phyloP scores from a whole-genome alignment of 2,888 invertebrate species.

The Meghimatium bilineatum region DNA sequence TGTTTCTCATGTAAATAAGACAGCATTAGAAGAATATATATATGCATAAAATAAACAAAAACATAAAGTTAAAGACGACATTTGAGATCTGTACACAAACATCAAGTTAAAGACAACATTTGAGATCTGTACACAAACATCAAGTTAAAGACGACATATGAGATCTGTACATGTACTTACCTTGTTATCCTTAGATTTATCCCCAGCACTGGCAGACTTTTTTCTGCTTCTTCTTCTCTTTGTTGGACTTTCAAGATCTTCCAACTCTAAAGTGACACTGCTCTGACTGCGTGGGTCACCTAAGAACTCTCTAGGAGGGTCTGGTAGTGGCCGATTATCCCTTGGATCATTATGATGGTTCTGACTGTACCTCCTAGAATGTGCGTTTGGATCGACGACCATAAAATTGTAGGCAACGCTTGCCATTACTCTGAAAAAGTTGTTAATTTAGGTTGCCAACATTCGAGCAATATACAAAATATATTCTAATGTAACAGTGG shows the following conservation, averaged over 20 bases:
- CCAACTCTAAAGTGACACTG: conserved; percentile 49
- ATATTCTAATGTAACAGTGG: neutral
- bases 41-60: no score
- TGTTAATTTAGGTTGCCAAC: neutral
- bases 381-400: conserved; percentile 57
- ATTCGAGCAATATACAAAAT: neutral
- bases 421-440: conserved; percentile 51
- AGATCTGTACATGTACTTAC: conserved; percentile 35
- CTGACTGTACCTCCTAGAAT: conserved; percentile 52
- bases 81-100: no score
- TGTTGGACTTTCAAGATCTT: conserved; percentile 29
- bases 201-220: conserved; percentile 33
- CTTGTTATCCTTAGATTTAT: conserved; percentile 40
- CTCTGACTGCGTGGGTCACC: neutral
- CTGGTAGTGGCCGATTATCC: conserved; percentile 44
- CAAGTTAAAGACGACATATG: neutral
- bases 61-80: no score
- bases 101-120: no score
- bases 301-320: conserved; percentile 25
- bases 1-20: no score
- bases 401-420: conserved; percentile 63
- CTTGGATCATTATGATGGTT: conserved; percentile 37
- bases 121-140: no score
- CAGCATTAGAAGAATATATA: no score
- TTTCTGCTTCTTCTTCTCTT: conserved; percentile 46